phyloP scores from a whole-genome alignment of 2,113 vertebrate genomes.

The Puntigrus tetrazona region DNA sequence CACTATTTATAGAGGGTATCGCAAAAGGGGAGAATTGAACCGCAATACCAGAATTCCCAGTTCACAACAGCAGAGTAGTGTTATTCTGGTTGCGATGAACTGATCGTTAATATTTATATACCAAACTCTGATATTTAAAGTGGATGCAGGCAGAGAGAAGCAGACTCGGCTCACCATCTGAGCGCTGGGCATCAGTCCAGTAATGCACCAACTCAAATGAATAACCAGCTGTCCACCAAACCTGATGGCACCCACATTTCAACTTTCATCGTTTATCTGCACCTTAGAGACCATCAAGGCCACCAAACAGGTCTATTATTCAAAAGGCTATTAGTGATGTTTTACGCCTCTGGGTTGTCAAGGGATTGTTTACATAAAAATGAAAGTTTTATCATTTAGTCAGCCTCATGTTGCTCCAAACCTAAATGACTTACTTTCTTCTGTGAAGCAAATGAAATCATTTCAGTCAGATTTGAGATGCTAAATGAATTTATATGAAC shows the following conservation, averaged over 20 bases:
- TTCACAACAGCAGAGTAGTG: not conserved
- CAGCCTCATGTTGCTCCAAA: not conserved
- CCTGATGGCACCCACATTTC: slow-evolving; percentile 37
- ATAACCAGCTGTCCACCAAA: slow-evolving; percentile 47
- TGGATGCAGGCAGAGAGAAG: slow-evolving; percentile 29
- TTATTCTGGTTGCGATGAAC: slow-evolving; percentile 6
- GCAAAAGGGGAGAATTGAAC: slow-evolving; percentile 34
- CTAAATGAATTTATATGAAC: not conserved
- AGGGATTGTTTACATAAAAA: slow-evolving; percentile 1
- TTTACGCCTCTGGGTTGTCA: not conserved
- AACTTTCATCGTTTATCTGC: slow-evolving; percentile 24
- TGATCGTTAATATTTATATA: slow-evolving; percentile 3
- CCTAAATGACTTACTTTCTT: slow-evolving; percentile 7
- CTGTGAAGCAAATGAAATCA: not conserved
- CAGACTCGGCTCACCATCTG: slow-evolving; percentile 43
- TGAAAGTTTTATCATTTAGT: not conserved
- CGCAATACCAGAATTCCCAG: slow-evolving; percentile 29
- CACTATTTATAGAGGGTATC: slow-evolving; percentile 38
- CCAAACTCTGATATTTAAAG: slow-evolving; percentile 26
- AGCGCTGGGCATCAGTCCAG: slow-evolving; percentile 40
- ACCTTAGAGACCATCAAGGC: slow-evolving; percentile 15
- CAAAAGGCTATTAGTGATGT: not conserved
- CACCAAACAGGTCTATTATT: not conserved
- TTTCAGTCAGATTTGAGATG: not conserved
- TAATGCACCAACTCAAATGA: slow-evolving; percentile 33